phyloP scores from a whole-genome alignment of 2,888 invertebrate species.

The Mesorhabditis sp. region DNA sequence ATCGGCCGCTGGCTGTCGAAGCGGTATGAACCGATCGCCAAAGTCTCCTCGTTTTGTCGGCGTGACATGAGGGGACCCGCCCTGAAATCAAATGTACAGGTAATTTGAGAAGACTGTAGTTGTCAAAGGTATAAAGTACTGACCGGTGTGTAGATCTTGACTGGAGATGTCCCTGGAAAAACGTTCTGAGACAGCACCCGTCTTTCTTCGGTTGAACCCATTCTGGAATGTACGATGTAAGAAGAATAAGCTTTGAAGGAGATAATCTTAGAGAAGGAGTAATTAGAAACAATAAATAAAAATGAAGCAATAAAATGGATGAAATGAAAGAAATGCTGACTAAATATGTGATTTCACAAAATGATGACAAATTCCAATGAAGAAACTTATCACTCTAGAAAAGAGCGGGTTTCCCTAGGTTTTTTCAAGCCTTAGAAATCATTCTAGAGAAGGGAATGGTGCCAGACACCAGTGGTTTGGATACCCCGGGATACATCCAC shows the following conservation, averaged over 20 bases:
- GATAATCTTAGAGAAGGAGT: not conserved
- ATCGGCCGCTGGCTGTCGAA: slow-evolving; percentile 41
- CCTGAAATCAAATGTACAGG: slow-evolving; percentile 36
- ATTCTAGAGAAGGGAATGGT: no score
- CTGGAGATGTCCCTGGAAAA: not conserved
- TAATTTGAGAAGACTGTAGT: not conserved
- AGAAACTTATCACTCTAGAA: no score
- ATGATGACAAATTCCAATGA: no score
- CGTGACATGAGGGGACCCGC: slow-evolving; percentile 60
- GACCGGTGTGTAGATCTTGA: not conserved
- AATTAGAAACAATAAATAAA: not conserved
- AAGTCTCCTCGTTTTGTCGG: slow-evolving; percentile 50
- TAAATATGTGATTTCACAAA: no score
- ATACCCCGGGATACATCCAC: no score
- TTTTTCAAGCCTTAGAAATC: no score
- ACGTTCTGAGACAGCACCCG: not conserved
- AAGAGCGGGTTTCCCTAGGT: no score
- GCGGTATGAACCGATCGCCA: slow-evolving; percentile 49
- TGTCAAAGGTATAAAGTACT: not conserved
- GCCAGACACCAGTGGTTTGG: no score
- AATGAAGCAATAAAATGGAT: not conserved
- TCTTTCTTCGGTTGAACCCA: not conserved
- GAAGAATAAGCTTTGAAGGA: not conserved
- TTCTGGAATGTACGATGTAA: not conserved
- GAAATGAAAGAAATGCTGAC: no score